Base-by-base conservation (phyloP, 2,797 vertebrate species). In the Gobionotothen gibberifrons region DNA sequence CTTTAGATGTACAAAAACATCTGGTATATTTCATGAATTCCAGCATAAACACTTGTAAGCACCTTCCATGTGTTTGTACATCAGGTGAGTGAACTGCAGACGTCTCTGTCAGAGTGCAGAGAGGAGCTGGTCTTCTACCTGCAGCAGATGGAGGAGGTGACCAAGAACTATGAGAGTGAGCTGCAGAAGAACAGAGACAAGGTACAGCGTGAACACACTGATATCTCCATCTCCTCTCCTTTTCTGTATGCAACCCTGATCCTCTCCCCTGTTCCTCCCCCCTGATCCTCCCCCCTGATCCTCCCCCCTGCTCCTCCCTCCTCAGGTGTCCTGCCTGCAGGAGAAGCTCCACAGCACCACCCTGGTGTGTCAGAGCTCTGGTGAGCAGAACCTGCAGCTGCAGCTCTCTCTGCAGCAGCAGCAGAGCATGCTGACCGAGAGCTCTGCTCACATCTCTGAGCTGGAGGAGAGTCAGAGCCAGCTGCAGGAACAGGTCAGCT, bases 361-460 rank as follows among this genome's bases (percentile, higher is more conserved):
- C 69, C 89, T 94, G 85, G 93, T 73, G 56, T 94, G 95, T 85
- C 93, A 96, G 83, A 94, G 92, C 72, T 95, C 91, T 58, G 86
- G 29, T 47, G 94, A 97, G 77, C 95, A 97, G 87, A 97, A 95
- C 86, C 67, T 95, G 67, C 90, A 96, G 80, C 92, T 99, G 9
- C 97, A 97, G 81, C 90, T 94, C 52, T 95, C 94, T 65, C 94
- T 98, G 43, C 95, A 96, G 90, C 95, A 96, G 74, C 97, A 96
- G 44, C 96, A 97, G 87, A 90, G 93, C 83, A 98, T 99, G 97
- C 91, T 99, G 82, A 96, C 95, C 16, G 95, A 99, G 81, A 96
- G 97, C 91, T 94, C 92, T 0, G 29, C 90, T 55, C 95, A 95
- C 56, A 95, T 97, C 48, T 94, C 90, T n/a, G 97, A 98, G 48